Base-by-base conservation (phyloP, 2,888 invertebrate species). In the Omphaloscelis lunosa region DNA sequence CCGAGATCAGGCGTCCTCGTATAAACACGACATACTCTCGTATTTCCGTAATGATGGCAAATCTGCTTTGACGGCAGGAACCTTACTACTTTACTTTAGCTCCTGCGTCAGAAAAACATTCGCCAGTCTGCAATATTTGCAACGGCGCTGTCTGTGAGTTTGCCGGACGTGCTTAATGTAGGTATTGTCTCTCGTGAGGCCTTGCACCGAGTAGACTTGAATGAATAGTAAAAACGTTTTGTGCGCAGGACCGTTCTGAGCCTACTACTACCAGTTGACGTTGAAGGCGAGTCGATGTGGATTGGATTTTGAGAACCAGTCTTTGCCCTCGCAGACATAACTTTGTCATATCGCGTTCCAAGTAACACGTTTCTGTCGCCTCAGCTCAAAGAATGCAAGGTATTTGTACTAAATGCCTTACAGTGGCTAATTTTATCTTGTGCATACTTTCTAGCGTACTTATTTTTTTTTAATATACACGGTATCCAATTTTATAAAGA, bases 161-260 rank as follows among this genome's bases (percentile, higher is more conserved):
- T 51, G 20, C 20, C 51, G 2, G 17, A 48, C 48, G 48, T 48
- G 48, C 48, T 48, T 48, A 20, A 48, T 48, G 48, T 48, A 48
- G 17, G 17, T 48, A 20, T 48, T 48, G 48, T 48, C 7, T 17
- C 48, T 17, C 17, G 6, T 20, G 9, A 53, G 15, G 7, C n/a
- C 62, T 17, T 62, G 29, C 1, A 29, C 0, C 27, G 23, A 7
- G 4, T 39, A 29, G 9, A 27, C 6, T n/a, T 75, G 65, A 76
- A 75, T 75, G 34, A 75, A 75, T 72, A 15, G 6, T 66, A 8
- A 12, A 17, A 65, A 12, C 45, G 8, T 17, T 27, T 41, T 5
- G 1, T 20, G 27, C 20, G 41, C 29, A 6, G 29, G 11, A 29
- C 3, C 29, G 27, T 45, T 23, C 3, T 7, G 3, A 63, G 17